These are phyloP conservation scores for Plutomurus gul DNA, from an alignment of 1,140 invertebrate species.

Conservation along the genomic window DNA sequence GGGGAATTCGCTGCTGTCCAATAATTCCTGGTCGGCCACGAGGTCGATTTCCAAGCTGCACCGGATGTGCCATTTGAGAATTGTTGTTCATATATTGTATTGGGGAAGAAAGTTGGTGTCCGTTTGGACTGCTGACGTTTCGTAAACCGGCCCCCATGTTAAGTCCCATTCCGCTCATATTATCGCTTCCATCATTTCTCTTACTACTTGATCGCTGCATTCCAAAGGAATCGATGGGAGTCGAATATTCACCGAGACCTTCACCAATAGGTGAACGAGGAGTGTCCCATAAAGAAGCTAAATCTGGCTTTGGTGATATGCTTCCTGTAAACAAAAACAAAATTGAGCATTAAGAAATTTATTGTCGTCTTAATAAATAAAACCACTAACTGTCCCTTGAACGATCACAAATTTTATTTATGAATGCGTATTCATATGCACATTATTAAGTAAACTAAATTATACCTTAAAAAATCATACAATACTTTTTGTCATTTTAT, in stretches of 20 bases:
- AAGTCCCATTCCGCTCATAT: neutral
- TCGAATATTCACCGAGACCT: slow-evolving; percentile 34
- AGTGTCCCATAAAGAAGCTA: slow-evolving; percentile 40
- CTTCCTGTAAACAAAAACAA: slow-evolving; percentile 13
- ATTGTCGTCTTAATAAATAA: neutral
- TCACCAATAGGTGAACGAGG: slow-evolving; percentile 32
- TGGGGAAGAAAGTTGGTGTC: neutral
- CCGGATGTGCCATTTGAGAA: neutral
- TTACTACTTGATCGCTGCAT: slow-evolving; percentile 30
- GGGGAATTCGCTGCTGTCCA: slow-evolving; percentile 17
- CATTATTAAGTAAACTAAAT: too few species aligned
- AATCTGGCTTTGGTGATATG: slow-evolving; percentile 30
- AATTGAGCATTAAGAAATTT: neutral
- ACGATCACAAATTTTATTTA: too few species aligned
- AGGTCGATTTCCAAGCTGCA: neutral
- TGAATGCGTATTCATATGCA: too few species aligned
- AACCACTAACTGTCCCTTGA: too few species aligned
- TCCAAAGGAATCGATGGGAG: slow-evolving; percentile 33
- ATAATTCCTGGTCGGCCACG: slow-evolving; percentile 36
- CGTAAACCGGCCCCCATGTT: neutral
- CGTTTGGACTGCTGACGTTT: neutral
- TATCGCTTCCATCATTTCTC: neutral
- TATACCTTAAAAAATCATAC: too few species aligned
- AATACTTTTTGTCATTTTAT: too few species aligned
- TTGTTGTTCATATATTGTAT: neutral